Percentiles rank a stretch among this genome's conserved stretches.
Conservation (phyloP, 2,797 vertebrate species). For the Antrozous pallidus region DNA sequence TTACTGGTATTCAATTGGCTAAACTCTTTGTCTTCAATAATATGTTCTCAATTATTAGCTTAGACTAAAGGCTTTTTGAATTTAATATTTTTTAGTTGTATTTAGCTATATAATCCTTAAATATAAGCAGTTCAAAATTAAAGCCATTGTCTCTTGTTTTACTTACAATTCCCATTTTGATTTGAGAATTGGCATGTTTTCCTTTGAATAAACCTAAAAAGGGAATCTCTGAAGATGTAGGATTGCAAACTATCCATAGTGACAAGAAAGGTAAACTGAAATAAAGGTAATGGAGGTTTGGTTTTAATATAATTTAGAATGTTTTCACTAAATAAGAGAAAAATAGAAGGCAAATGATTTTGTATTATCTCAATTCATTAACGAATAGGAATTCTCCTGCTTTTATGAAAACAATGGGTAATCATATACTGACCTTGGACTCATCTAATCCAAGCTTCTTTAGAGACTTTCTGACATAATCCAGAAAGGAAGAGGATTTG, state of each 20-base stretch:
- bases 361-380: conserved; percentile 17
- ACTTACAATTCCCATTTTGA: conserved; percentile 3
- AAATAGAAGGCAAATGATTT: conserved; percentile 16
- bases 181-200: conserved; percentile 1
- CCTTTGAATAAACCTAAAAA: neutral
- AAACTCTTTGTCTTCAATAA: neutral
- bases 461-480: conserved; percentile 93
- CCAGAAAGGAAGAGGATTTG: conserved; percentile 92
- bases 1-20: neutral
- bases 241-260: neutral
- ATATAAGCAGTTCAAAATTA: conserved; percentile 33
- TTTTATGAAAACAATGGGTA: neutral
- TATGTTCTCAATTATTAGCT: neutral
- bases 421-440: conserved; percentile 86
- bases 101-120: neutral
- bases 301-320: neutral
- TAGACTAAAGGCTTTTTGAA: neutral
- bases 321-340: neutral
- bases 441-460: conserved; percentile 92
- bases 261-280: neutral
- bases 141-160: neutral
- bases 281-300: neutral
- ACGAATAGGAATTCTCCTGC: neutral
- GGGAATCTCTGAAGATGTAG: neutral
- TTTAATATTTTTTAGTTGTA: conserved; percentile 8